Evolutionary conservation across 2,113 vertebrate genomes (phyloP).

Genomic region (Cololabis saira): DNA sequence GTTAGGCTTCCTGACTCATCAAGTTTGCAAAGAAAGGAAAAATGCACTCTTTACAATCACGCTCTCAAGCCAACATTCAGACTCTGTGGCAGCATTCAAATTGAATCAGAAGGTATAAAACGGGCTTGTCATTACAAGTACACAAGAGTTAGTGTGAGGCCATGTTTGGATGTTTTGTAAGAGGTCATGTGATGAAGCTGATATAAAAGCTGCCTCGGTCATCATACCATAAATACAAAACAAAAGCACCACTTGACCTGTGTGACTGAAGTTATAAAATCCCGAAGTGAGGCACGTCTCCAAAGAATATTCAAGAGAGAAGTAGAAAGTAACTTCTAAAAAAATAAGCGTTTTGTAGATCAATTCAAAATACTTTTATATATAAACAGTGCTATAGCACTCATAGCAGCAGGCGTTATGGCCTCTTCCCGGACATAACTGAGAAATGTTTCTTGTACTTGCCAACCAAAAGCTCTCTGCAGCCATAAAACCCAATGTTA

Average conservation of each 20-base stretch:
- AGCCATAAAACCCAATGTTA: constrained; percentile 57
- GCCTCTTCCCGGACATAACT: constrained; percentile 23
- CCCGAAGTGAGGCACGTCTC: not conserved
- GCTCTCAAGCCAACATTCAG: not conserved
- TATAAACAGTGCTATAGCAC: not conserved
- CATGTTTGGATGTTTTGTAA: not conserved
- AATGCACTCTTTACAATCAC: constrained; percentile 32
- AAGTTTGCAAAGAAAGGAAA: constrained; percentile 41
- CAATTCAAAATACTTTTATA: not conserved
- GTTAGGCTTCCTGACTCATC: constrained; percentile 59
- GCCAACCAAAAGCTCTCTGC: constrained; percentile 61
- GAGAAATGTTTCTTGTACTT: constrained; percentile 31
- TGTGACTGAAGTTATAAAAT: not conserved
- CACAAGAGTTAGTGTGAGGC: not conserved
- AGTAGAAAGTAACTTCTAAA: no score
- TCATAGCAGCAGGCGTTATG: constrained; percentile 12
- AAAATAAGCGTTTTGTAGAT: no score
- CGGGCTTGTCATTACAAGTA: not conserved
- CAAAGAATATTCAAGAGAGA: not conserved
- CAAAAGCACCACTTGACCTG: not conserved
- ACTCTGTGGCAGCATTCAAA: not conserved
- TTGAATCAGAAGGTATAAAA: not conserved
- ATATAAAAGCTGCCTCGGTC: not conserved
- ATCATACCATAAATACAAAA: not conserved
- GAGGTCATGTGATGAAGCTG: not conserved